Base-by-base conservation (phyloP, 2,888 invertebrate species). In the Habroteleia sp. region DNA sequence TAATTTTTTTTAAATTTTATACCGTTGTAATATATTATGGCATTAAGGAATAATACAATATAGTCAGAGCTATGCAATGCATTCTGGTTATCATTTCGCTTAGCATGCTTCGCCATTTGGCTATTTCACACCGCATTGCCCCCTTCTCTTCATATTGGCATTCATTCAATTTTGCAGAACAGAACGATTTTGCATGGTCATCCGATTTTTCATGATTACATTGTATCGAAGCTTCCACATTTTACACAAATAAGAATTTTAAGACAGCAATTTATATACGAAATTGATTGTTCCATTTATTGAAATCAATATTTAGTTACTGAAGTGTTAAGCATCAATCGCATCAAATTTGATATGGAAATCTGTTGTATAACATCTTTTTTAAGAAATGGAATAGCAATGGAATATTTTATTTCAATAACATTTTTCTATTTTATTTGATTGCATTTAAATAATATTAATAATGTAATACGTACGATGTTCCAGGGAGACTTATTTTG, bases 121-220 rank as follows among this genome's bases (percentile, higher is more conserved):
- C 81, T 82, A 83, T 83, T 83, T 83, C 83, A 83, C 83, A 83
- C 81, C 79, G 77, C 83, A 82, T 83, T 83, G 80, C 79, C 79
- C 80, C 74, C 75, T 78, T 78, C 73, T 69, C 74, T 74, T 58
- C 31, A 39, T 62, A 73, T 54, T 76, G 77, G 75, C 77, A 77
- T 80, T 81, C 78, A 77, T 74, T 74, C 74, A 73, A 79, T 82
- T 82, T 82, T 79, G 80, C 79, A 80, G 78, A 79, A 78, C 78
- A 76, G 71, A 76, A 74, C 80, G 77, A 81, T 82, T 81, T 80
- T 77, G 72, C 78, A 79, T 76, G 80, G 80, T 79, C 80, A 79
- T 80, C 78, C 75, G 60, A 80, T 80, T 80, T 78, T 50, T 77
- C 63, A 63, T 50, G 63, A 42, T 54, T 41, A 16, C 48, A 10